A percentile compares a stretch with the other conserved stretches of the same genome.
Conservation (phyloP, 2,888 invertebrate genomes). For the Oscheius sp. region DNA sequence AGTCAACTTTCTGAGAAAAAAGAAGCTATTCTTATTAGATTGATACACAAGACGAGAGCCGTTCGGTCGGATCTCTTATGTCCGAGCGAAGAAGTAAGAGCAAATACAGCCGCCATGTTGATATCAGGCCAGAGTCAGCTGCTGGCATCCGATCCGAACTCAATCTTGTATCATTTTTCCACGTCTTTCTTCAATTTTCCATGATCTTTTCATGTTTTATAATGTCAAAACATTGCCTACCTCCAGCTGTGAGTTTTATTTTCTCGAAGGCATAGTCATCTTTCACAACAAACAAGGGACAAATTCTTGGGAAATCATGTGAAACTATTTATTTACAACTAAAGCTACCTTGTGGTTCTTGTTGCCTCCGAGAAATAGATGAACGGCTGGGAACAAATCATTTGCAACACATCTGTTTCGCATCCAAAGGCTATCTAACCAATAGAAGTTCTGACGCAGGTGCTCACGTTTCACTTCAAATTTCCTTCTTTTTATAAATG, state of each 20-base stretch:
- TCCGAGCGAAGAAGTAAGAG: slow-evolving; percentile 18
- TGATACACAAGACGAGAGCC: slow-evolving; percentile 6
- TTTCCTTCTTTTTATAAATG: background rate
- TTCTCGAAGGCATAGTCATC: background rate
- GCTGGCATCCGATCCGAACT: slow-evolving; percentile 14
- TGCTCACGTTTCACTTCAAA: background rate
- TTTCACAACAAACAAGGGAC: background rate
- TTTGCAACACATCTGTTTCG: background rate
- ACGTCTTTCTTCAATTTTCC: background rate
- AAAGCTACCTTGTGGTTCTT: background rate
- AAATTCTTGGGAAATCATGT: background rate
- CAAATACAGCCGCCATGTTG: slow-evolving; percentile 28
- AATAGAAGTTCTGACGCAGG: slow-evolving; percentile 1
- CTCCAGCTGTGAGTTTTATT: background rate
- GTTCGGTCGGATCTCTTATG: slow-evolving; percentile 18
- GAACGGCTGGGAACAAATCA: background rate
- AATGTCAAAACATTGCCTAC: background rate
- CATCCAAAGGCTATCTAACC: background rate
- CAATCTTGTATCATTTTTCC: background rate
- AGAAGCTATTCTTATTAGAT: background rate
- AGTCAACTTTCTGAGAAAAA: too few relatives aligned
- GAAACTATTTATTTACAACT: background rate
- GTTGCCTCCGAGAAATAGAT: background rate
- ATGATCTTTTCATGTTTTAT: background rate
- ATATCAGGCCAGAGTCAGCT: slow-evolving; percentile 28